phyloP scores from a whole-genome alignment of 1,140 invertebrate genomes.

The Drosophila mayri region DNA sequence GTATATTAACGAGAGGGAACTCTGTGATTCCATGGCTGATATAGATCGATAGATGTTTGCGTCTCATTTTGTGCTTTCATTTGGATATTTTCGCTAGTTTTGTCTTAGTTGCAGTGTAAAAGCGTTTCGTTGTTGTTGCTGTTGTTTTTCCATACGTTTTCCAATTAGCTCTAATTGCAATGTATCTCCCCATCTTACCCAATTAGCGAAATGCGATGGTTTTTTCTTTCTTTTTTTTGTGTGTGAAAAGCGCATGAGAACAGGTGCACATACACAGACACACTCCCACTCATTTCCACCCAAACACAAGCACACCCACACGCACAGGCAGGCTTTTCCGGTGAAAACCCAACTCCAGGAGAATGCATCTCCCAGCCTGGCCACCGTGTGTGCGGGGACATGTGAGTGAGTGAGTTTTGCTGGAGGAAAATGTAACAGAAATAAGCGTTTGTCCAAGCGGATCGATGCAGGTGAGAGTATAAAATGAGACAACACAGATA shows the following conservation, averaged over 20 bases:
- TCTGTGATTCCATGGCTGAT: conserved; percentile 30
- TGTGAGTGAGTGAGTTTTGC: conserved; percentile 1
- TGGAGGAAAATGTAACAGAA: conserved; percentile 33
- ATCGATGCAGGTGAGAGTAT: conserved; percentile 39
- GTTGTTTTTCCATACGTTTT: conserved; percentile 24
- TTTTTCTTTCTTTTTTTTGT: neutral
- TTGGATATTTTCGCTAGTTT: conserved; percentile 26
- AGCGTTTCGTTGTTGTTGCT: conserved; percentile 62
- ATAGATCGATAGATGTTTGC: conserved; percentile 26
- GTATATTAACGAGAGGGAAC: conserved; percentile 18
- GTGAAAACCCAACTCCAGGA: neutral
- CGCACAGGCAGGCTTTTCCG: neutral
- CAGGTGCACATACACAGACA: conserved; percentile 28
- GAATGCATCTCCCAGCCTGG: conserved; percentile 16
- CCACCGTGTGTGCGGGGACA: neutral
- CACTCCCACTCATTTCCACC: conserved; percentile 2
- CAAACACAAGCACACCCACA: neutral
- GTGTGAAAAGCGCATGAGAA: conserved; percentile 34
- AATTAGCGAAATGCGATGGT: conserved; percentile 43
- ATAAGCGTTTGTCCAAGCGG: conserved; percentile 39
- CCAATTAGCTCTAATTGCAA: conserved; percentile 58
- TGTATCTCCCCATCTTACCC: conserved; percentile 37
- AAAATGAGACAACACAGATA: conserved; percentile 50
- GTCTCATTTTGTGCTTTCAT: conserved; percentile 33
- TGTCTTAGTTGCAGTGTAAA: conserved; percentile 74